phyloP scores from a whole-genome alignment of 2,888 invertebrate genomes.

The Teinopalpus imperialis region DNA sequence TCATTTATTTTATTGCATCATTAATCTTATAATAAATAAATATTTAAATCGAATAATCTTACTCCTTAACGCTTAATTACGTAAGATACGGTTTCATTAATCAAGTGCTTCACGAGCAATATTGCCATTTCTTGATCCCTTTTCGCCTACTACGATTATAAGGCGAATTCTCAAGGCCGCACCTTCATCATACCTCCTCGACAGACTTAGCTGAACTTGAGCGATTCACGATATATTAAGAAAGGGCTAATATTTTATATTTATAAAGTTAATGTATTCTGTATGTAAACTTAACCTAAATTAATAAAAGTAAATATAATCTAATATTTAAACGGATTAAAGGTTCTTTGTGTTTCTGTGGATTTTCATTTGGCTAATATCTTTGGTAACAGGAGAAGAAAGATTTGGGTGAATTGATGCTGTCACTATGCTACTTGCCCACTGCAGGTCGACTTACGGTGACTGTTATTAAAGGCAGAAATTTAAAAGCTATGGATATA shows the following conservation, averaged over 20 bases:
- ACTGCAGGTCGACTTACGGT: constrained; percentile 95
- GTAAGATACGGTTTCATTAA: constrained; percentile 29
- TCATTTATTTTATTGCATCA: too few relatives aligned
- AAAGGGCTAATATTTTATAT: constrained; percentile 15
- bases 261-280: too few relatives aligned
- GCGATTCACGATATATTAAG: constrained; percentile 6
- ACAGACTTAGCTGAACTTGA: constrained; percentile 16
- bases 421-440: constrained; percentile 94
- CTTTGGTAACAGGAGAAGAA: constrained; percentile 86
- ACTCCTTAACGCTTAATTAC: constrained; percentile 13
- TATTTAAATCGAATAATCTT: background rate
- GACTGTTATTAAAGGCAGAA: constrained; percentile 94
- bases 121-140: constrained; percentile 31
- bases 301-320: too few relatives aligned
- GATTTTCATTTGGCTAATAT: too few relatives aligned
- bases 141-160: constrained; percentile 19
- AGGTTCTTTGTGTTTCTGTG: too few relatives aligned
- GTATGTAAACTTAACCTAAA: too few relatives aligned
- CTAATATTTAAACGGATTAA: too few relatives aligned
- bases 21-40: too few relatives aligned
- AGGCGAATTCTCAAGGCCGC: constrained; percentile 24
- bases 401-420: constrained; percentile 94
- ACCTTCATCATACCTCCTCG: constrained; percentile 26
- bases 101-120: constrained; percentile 30
- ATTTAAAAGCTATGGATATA: constrained; percentile 96